Base-by-base conservation (phyloP, 2,888 invertebrate species). In the Agrotis puta region DNA sequence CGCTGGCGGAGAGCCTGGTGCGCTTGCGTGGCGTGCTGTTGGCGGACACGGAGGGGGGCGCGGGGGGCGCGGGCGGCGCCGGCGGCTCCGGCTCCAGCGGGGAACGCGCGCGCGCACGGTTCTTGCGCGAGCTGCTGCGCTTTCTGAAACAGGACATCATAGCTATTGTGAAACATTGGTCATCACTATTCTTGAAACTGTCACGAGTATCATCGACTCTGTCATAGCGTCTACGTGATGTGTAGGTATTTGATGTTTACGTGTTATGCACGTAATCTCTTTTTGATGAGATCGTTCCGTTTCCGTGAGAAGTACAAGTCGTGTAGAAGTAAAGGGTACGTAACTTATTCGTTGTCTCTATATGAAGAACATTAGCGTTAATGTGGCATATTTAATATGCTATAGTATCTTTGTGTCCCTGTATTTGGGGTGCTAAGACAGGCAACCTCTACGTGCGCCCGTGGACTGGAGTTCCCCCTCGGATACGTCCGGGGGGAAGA, bases 1-100 rank as follows among this genome's bases (percentile, higher is more conserved):
- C 93, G 92, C 97, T 91, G 89, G 97, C 91, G 83, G 97, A 94
- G 83, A 96, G 92, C 0, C 96, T 77, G 0, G 96, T 94, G 39
- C 96, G 89, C 82, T 96, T 96, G 53, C 96, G 85, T 3, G 96
- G 96, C 70, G 95, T 96, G 90, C 93, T 94, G 85, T 92, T 92
- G 33, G 95, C 94, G 70, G 95, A 95, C n/a, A 90, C 90, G 33
- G 94, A 81, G 54, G 88, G 82, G 4, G 88, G 90, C 45, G 84
- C 39, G 39, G 39, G 39, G 39, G 39, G 87, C 24, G 73, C 74
- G 14, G 80, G 47, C 7, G 91, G 87, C 50, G 91, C 78, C 2
- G 90, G 77, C 9, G 87, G 68, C 13, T 89, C 90, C 3, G 51
- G 39, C 74, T 92, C 93, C 43, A 89, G 82, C 3, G 95, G 95